These are phyloP conservation scores for Campylomormyrus tamandua DNA, from an alignment of 2,113 vertebrate species.

Conservation along the genomic window DNA sequence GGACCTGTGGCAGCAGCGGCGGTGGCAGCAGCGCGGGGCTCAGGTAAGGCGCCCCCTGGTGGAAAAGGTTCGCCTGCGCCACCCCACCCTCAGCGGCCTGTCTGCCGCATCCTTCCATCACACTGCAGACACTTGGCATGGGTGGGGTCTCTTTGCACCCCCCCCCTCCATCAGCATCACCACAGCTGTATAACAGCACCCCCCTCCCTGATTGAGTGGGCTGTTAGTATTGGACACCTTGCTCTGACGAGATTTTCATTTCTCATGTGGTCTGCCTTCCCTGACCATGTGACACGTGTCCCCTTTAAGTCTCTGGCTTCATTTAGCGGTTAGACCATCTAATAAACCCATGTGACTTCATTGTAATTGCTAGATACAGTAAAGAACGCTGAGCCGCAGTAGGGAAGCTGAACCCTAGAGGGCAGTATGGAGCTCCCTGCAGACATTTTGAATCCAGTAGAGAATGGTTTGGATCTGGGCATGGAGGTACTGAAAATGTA, in stretches of 20 bases:
- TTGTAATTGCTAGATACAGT: constrained; percentile 36
- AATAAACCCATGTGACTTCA: constrained; percentile 42
- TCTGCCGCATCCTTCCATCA: constrained; percentile 39
- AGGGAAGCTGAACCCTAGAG: neutral
- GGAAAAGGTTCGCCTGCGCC: constrained; percentile 62
- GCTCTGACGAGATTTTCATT: neutral
- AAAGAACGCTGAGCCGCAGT: constrained; percentile 27
- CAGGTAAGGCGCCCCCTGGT: constrained; percentile 78
- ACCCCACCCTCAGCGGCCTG: constrained; percentile 66
- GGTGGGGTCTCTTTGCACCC: neutral
- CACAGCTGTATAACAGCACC: neutral
- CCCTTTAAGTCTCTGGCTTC: constrained; percentile 18
- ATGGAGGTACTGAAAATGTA: neutral
- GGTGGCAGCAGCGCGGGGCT: constrained; percentile 77
- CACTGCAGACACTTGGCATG: neutral
- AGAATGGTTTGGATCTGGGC: neutral
- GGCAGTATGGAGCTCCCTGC: neutral
- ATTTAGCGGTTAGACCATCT: constrained; percentile 36
- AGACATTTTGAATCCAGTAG: neutral
- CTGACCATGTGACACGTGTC: constrained; percentile 1
- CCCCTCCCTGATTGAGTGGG: neutral
- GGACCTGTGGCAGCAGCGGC: constrained; percentile 79
- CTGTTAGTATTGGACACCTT: neutral
- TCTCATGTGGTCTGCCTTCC: neutral
- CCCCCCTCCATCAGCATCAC: neutral